phyloP scores from a whole-genome alignment of 2,888 invertebrate species.

The Volucella inflata region DNA sequence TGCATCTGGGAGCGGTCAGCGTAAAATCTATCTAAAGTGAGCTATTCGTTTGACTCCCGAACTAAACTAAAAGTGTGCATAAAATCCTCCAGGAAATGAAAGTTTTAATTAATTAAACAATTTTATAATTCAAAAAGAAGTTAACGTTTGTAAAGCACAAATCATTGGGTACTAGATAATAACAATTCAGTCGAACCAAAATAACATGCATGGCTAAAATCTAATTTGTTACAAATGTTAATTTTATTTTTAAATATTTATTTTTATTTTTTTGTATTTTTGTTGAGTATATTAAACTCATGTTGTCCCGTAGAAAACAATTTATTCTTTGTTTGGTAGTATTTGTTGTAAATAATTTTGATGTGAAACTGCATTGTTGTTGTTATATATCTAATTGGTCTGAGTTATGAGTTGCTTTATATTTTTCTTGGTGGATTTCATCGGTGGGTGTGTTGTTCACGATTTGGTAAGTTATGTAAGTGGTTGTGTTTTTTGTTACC shows the following conservation, averaged over 20 bases:
- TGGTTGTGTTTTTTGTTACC: slow-evolving; percentile 43
- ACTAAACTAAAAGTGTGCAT: too few species aligned
- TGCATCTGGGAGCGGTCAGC: too few species aligned
- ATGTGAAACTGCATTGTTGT: slow-evolving; percentile 34
- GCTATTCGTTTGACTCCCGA: too few species aligned
- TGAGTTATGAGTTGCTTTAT: slow-evolving; percentile 54
- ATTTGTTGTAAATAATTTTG: slow-evolving; percentile 34
- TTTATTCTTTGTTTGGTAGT: neutral
- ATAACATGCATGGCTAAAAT: neutral
- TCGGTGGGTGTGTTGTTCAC: slow-evolving; percentile 72
- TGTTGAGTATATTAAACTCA: too few species aligned
- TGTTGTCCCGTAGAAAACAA: neutral
- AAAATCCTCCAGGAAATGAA: too few species aligned
- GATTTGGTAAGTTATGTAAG: slow-evolving; percentile 38
- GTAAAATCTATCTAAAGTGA: too few species aligned
- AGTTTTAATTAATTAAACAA: neutral
- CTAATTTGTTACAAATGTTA: neutral
- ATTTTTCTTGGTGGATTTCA: slow-evolving; percentile 55
- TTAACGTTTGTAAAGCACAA: neutral
- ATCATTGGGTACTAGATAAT: neutral
- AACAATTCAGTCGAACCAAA: slow-evolving; percentile 15
- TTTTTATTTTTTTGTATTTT: neutral
- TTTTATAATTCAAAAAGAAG: neutral
- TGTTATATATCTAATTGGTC: slow-evolving; percentile 62
- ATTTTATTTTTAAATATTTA: neutral